phyloP scores from a whole-genome alignment of 2,888 invertebrate genomes.

The Tetragonisca angustula region DNA sequence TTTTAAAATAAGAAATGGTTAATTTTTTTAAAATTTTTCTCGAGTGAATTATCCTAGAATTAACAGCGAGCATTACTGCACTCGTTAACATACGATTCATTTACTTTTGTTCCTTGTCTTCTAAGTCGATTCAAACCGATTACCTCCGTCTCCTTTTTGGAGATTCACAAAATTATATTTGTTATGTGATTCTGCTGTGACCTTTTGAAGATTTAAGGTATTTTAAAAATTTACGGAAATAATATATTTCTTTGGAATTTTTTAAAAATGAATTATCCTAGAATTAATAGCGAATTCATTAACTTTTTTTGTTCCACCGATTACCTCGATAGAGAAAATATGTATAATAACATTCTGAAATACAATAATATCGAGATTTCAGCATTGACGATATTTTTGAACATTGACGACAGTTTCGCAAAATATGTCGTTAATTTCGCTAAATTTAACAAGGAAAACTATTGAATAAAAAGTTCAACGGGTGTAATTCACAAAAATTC shows the following conservation, averaged over 20 bases:
- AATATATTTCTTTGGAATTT: accelerated
- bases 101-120: no score
- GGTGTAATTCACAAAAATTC: background rate
- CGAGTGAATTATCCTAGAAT: no score
- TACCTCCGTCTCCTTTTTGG: no score
- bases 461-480: background rate
- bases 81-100: no score
- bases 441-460: background rate
- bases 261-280: no score
- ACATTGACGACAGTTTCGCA: background rate
- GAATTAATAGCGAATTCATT: background rate
- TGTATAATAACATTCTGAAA: background rate
- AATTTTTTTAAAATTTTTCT: no score
- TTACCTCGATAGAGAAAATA: background rate
- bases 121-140: no score
- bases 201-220: accelerated
- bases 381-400: background rate
- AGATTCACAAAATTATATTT: background rate
- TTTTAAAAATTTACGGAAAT: background rate
- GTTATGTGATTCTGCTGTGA: background rate
- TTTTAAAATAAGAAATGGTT: no score
- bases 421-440: background rate
- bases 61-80: no score
- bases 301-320: background rate
- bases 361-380: background rate